Base-by-base conservation (phyloP, 2,113 vertebrate species). In the Menidia beryllina region DNA sequence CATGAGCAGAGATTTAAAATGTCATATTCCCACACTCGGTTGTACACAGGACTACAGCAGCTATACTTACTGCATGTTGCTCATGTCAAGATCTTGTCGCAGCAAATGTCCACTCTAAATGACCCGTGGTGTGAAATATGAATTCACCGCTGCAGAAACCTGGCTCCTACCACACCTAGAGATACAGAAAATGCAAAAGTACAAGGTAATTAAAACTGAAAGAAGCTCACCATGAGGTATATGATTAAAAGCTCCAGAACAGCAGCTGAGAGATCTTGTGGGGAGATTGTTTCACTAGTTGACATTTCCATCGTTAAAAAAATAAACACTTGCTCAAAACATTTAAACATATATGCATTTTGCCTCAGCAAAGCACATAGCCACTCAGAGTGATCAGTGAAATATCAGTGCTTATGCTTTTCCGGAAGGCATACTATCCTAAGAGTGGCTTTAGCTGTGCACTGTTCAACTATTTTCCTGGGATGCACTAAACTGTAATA, bases 21-120 rank as follows among this genome's bases (percentile, higher is more conserved):
- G 75, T 78, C 56, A 81, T 61, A 68, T 48, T 73, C 66, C 45
- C 38, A 38, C 26, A 61, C 34, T 50, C 17, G 52, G 25, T 62
- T 69, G 77, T 27, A 75, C 72, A 77, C 30, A 63, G 52, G 54
- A 73, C 41, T 59, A 21, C 5, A 9, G 55, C n/a, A 56, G 69
- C 60, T 26, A 23, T 86, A 93, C 93, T 94, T 81, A 94, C 93
- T 91, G 91, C 43, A 84, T 85, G 53, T 93, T 88, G 88, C 92
- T 93, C 93, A 94, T 94, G 89, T 83, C 73, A 87, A 82, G 62
- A 79, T 80, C 77, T 83, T 65, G 72, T 76, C 81, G 77, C 58
- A 75, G 64, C 60, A 79, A 88, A 78, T 52, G 67, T 80, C 83
- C 83, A 78, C 86, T 61, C 83, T 73, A 71, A 84, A 77, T 77